These are phyloP conservation scores for Threskiornis aethiopicus DNA, from an alignment of 2,797 vertebrate genomes.

Conservation along the genomic window DNA sequence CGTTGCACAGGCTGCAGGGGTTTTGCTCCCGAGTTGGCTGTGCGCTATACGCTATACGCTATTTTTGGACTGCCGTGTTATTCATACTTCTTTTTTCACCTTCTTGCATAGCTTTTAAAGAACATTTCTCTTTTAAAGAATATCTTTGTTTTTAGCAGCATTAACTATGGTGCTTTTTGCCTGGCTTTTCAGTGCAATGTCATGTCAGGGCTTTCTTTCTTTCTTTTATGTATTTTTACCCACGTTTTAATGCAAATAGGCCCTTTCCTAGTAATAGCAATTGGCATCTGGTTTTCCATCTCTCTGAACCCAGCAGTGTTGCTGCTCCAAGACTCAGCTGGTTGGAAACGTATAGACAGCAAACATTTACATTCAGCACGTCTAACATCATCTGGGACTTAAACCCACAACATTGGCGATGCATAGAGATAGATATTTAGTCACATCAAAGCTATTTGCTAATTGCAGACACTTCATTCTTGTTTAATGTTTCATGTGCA, in stretches of 20 bases:
- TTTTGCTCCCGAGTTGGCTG: neutral
- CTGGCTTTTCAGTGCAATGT: neutral
- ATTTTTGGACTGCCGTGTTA: neutral
- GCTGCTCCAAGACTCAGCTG: slow-evolving; percentile 16
- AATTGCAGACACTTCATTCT: slow-evolving; percentile 72
- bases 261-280: neutral
- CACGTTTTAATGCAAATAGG: neutral
- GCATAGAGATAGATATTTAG: slow-evolving; percentile 59
- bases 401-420: slow-evolving; percentile 41
- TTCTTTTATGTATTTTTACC: neutral
- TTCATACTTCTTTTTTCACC: neutral
- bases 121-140: neutral
- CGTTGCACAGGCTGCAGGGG: rapidly evolving
- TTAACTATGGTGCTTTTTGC: neutral
- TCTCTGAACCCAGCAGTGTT: neutral
- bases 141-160: rapidly evolving
- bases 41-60: rapidly evolving
- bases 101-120: neutral
- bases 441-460: slow-evolving; percentile 73
- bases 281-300: slow-evolving; percentile 21
- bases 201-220: too few relatives aligned
- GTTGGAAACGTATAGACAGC: neutral
- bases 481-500: slow-evolving; percentile 71
- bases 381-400: slow-evolving; percentile 58
- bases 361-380: slow-evolving; percentile 37